Evolutionary conservation across 92 coral and sea anemone species (phyloP).

Genomic region (Phenganax marumi): DNA sequence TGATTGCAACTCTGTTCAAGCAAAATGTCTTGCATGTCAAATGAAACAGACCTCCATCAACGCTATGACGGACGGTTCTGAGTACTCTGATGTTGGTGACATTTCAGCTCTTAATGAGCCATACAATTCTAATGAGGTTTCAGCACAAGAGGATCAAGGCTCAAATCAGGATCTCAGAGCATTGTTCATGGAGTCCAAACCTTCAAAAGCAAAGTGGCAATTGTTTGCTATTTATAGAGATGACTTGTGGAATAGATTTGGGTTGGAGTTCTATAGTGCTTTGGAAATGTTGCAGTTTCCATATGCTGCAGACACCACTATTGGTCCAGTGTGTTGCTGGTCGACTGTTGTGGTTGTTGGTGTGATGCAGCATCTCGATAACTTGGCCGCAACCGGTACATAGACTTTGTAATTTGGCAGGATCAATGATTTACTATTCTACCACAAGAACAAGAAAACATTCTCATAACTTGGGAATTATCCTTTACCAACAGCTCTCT

Average conservation of each 20-base stretch:
- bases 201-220: slow-evolving; percentile 51
- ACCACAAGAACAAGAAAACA: no score
- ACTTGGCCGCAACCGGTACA: slow-evolving; percentile 29
- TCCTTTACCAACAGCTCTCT: no score
- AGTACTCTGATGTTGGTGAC: not conserved
- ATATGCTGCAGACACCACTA: not conserved
- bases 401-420: not conserved
- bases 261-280: slow-evolving; percentile 54
- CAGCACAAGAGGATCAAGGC: slow-evolving; percentile 8
- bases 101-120: not conserved
- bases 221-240: slow-evolving; percentile 64
- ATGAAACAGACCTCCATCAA: slow-evolving; percentile 21
- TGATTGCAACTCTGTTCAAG: not conserved
- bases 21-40: slow-evolving; percentile 33
- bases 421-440: not conserved
- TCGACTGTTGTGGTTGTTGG: slow-evolving; percentile 31
- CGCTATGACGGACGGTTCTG: slow-evolving; percentile 25
- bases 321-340: slow-evolving; percentile 45
- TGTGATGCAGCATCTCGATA: slow-evolving; percentile 32
- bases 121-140: no score
- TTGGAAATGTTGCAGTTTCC: slow-evolving; percentile 51
- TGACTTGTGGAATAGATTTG: slow-evolving; percentile 72
- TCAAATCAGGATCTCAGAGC: slow-evolving; percentile 34
- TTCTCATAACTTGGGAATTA: no score
- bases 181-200: slow-evolving; percentile 36